Evolutionary conservation across 2,113 vertebrate species (phyloP).

Genomic region (Pelodiscus sinensis): DNA sequence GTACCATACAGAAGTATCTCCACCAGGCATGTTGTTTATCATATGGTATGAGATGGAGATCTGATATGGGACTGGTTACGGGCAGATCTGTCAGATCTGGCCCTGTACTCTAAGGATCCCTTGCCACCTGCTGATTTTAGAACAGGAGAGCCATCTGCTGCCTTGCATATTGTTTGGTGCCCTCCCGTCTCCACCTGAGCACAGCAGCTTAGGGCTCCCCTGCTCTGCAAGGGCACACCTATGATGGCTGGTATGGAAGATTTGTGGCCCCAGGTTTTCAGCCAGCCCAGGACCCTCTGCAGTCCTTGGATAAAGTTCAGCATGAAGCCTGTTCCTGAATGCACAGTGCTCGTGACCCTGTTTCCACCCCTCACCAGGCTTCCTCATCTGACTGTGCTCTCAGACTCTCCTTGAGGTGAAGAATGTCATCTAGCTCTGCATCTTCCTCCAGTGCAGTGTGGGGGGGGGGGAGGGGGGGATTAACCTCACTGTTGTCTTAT

Average conservation of each 20-base stretch:
- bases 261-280: not conserved
- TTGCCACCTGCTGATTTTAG: not conserved
- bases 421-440: constrained; percentile 66
- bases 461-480: constrained; percentile 53
- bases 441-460: constrained; percentile 62
- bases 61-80: accelerated
- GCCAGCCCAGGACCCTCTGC: not conserved
- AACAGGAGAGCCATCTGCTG: not conserved
- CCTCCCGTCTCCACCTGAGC: not conserved
- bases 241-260: not conserved
- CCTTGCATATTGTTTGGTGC: not conserved
- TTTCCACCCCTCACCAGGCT: not conserved
- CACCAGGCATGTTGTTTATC: not conserved
- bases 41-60: accelerated
- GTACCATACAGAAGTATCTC: no score
- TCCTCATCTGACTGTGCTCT: not conserved
- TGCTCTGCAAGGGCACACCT: not conserved
- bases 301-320: not conserved
- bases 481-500: constrained; percentile 89
- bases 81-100: not conserved
- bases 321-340: accelerated
- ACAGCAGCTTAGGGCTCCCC: not conserved
- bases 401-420: constrained; percentile 35
- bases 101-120: not conserved
- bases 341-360: not conserved